Evolutionary conservation across 2,888 invertebrate genomes (phyloP), one percentile per base, ranked within the genome.

Genomic region (Eupithecia dodoneata): DNA sequence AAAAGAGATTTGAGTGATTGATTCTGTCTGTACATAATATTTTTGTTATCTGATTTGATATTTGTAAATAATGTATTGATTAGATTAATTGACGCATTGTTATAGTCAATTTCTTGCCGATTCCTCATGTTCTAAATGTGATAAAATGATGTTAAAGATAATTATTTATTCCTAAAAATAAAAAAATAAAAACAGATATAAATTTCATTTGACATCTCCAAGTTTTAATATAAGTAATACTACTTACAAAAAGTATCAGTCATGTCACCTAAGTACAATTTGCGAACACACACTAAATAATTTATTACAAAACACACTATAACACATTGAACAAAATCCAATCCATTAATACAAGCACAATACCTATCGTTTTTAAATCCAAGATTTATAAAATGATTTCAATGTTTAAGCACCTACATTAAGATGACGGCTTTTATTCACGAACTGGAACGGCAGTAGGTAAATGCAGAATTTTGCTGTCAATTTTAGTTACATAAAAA

Each of bases 1-100:
- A n/a, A 13, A 71, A 41, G 45, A 15, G 7, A 42, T 70, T 74
- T 67, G 49, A 72, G 69, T 47, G 13, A 63, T 69, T 69, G 45
- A 30, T 18, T 63, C n/a, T 42, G 15, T 66, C 10, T 42, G 5
- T 42, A n/a, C n/a, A 42, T 69, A 45, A 30, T 30, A 30, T 30
- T 69, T 69, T 18, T 69, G 45, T 69, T 45, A 4, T 10, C n/a
- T 5, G 41, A 44, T 44, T 18, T 69, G 45, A 44, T 63, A 69
- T 69, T 45, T 44, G 44, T 66, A 30, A 63, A 63, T 4, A 30
- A 12, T 66, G 42, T 66, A n/a, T 67, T 69, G 45, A 45, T 69
- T 66, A 13, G 42, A 15, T 66, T 15, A 66, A 42, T 66, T 42
- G 2, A 15, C 3, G 42, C 41, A 42, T 45, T 45, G n/a, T 69